phyloP scores from a whole-genome alignment of 2,888 invertebrate species.

The Epirrita christyi region DNA sequence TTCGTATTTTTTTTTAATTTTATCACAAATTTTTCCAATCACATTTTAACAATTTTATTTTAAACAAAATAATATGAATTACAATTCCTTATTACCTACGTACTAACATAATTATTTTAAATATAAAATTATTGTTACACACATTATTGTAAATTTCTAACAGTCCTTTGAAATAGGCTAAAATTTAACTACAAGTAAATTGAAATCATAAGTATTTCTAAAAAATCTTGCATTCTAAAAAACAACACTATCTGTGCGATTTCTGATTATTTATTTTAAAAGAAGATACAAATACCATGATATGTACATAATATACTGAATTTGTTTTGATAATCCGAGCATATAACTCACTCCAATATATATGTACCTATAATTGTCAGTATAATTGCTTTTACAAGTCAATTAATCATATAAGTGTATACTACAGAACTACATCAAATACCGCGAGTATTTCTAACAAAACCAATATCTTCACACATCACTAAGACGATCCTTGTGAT shows the following conservation, averaged over 20 bases:
- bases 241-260: constrained; percentile 21
- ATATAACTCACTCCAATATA: too few species aligned
- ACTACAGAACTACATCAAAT: too few species aligned
- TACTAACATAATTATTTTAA: too few species aligned
- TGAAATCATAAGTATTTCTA: constrained; percentile 2
- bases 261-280: constrained; percentile 1
- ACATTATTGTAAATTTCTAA: background rate
- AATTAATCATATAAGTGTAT: too few species aligned
- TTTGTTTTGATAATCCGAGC: too few species aligned
- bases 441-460: too few species aligned
- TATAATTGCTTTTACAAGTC: too few species aligned
- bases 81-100: constrained; percentile 23
- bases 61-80: constrained; percentile 14
- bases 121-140: constrained; percentile 20
- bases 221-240: constrained; percentile 1
- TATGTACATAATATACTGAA: too few species aligned
- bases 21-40: constrained; percentile 72
- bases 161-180: background rate
- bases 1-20: constrained; percentile 58
- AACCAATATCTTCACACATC: too few species aligned
- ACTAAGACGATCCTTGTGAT: too few species aligned
- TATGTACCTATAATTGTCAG: too few species aligned
- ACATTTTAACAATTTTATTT: constrained; percentile 51
- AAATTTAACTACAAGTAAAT: background rate
- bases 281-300: too few species aligned